Evolutionary conservation across 2,113 vertebrate species (phyloP).

Genomic region (Aphyosemion australe): DNA sequence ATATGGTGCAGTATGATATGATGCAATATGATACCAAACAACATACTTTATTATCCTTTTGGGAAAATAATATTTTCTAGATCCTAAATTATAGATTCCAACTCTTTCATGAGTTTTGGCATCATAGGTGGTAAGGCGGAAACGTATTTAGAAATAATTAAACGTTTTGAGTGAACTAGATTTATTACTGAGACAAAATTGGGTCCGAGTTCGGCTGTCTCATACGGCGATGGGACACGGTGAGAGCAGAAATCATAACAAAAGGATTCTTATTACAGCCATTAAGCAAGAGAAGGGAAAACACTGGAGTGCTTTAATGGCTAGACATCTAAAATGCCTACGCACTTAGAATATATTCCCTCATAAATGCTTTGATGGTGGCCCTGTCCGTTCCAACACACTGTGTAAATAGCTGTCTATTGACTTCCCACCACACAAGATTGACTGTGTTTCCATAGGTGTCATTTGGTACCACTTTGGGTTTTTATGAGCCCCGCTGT

Average conservation of each 20-base stretch:
- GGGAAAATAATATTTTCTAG: no score
- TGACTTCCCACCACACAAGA: slow-evolving; percentile 62
- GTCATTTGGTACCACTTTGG: slow-evolving; percentile 59
- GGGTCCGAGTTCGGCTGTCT: slow-evolving; percentile 11
- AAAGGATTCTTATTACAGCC: slow-evolving; percentile 70
- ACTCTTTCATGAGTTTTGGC: neutral
- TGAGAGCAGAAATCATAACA: slow-evolving; percentile 66
- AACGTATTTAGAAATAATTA: neutral
- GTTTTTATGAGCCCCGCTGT: slow-evolving; percentile 53
- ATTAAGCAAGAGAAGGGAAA: slow-evolving; percentile 70
- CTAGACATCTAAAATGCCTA: slow-evolving; percentile 66
- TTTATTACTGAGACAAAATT: slow-evolving; percentile 11
- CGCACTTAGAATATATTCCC: slow-evolving; percentile 71
- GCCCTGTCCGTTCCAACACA: slow-evolving; percentile 63
- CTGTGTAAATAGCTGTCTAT: slow-evolving; percentile 71
- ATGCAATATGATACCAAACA: no score
- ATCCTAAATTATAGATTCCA: neutral
- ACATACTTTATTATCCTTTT: no score
- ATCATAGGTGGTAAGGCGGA: neutral
- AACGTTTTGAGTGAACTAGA: slow-evolving; percentile 1
- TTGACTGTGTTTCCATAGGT: slow-evolving; percentile 76
- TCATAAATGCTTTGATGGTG: slow-evolving; percentile 79
- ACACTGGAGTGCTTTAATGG: slow-evolving; percentile 58
- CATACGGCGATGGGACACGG: slow-evolving; percentile 27
- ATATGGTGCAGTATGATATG: no score